Evolutionary conservation across 2,797 vertebrate genomes (phyloP), one percentile per base, ranked within the genome.

Genomic region (Avahi laniger): DNA sequence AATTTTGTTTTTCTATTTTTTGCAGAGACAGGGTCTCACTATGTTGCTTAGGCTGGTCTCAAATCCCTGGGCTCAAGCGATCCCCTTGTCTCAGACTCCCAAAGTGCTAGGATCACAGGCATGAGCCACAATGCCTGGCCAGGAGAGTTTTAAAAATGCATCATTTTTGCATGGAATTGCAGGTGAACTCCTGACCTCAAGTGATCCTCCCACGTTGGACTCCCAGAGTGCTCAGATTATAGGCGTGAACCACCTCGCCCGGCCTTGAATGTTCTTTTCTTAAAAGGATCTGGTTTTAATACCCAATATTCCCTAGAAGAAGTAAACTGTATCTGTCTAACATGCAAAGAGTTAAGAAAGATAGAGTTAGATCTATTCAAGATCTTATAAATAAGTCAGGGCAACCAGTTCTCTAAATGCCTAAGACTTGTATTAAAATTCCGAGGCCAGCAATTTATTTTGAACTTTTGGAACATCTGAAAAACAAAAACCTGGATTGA

Each of bases 321-420:
- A 83, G 81, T 82, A 91, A 86, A 75, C 33, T 54, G 17, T 30
- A 26, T 35, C 48, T 61, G 18, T 43, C 57, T 75, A 41, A 88
- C 48, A 75, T 43, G 70, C 50, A 80, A 75, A 92, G 30, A 93
- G n/a, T 87, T 82, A 78, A 78, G 10, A 82, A n/a, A 87, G 54
- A 43, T 70, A 33, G 54, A 93, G 30, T 88, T 91, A 93, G 82
- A 33, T 78, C 73, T 93, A 50, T 52, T 93, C 26, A 90, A 78
- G 82, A 92, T 91, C 30, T 95, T 96, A 91, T 96, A 91, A 88
- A 41, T 79, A 94, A 87, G 57, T 88, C 63, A 91, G 57, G 30
- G 18, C 76, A 82, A 78, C 35, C 26, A 78, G 46, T 88, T 91
- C 35, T 87, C 69, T 94, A 90, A 97, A 92, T 87, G 30, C 33